Base-by-base conservation (phyloP, 2,113 vertebrate species). In the Channa maculata region DNA sequence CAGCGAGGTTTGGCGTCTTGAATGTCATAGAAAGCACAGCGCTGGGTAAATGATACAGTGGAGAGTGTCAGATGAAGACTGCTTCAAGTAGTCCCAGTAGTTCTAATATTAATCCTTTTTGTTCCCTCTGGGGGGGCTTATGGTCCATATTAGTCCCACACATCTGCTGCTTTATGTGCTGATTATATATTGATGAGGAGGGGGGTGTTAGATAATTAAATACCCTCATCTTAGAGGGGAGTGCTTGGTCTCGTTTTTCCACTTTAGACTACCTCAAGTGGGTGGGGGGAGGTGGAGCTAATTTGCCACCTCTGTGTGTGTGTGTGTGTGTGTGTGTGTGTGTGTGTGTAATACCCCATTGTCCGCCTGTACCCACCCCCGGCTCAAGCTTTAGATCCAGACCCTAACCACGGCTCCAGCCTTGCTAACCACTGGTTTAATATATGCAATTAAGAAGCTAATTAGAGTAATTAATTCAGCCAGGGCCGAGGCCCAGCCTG, bases 401-500 rank as follows among this genome's bases (percentile, higher is more conserved):
- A 62, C 72, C 85, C 87, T 49, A 80, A 72, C 79, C 73, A 37
- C 8, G 49, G 74, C 83, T 83, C 88, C 91, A 78, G 86, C 83
- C 80, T 84, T 58, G 82, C 85, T 88, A 92, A 92, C 91, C 91
- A 88, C 70, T 86, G 82, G 82, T 90, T 91, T 94, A 94, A 94
- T 94, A 85, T 92, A 94, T 93, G 91, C 92, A 95, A 95, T 94
- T 94, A 94, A 89, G 91, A 83, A 91, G 84, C 89, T 94, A 95
- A 95, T 95, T 93, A 94, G 93, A 88, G 93, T 94, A 93, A 94
- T 95, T 94, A 94, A 94, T 94, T 93, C 93, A 92, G 91, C 86
- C 84, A 70, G 87, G 90, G 88, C 90, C 72, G 65, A 76, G 84
- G 85, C 92, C 88, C 88, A 81, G 84, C 77, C 92, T 86, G 87